Evolutionary conservation across 2,113 vertebrate genomes (phyloP).

Genomic region (Sus scrofa): DNA sequence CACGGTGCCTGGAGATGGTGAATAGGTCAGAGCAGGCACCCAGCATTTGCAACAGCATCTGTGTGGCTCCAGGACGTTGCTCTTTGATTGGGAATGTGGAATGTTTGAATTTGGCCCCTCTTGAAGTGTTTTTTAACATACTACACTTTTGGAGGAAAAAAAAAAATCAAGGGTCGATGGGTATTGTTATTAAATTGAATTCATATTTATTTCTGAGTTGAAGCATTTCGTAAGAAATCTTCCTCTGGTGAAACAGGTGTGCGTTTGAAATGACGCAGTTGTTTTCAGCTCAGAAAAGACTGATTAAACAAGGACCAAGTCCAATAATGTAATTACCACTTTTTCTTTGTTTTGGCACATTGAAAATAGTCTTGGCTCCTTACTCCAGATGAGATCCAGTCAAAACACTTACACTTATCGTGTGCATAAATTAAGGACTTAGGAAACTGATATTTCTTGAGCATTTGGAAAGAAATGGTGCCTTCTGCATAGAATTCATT

Average conservation of each 20-base stretch:
- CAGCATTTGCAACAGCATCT: neutral
- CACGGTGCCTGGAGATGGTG: neutral
- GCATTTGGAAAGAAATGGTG: constrained; percentile 64
- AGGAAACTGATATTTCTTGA: constrained; percentile 62
- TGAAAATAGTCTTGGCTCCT: constrained; percentile 59
- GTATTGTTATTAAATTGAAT: constrained; percentile 50
- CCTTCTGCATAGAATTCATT: constrained; percentile 61
- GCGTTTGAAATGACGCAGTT: constrained; percentile 15
- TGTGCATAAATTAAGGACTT: constrained; percentile 35
- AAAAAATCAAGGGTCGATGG: neutral
- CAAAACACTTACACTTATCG: constrained; percentile 55
- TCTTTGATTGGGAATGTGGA: constrained; percentile 57
- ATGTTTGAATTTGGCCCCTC: constrained; percentile 58
- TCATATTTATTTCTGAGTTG: constrained; percentile 59
- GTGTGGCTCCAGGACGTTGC: constrained; percentile 18
- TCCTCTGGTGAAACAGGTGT: constrained; percentile 51
- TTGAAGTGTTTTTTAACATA: constrained; percentile 57
- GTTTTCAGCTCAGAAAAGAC: constrained; percentile 36
- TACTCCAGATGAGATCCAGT: constrained; percentile 37
- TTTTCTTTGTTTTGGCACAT: constrained; percentile 65
- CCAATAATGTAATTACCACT: constrained; percentile 10
- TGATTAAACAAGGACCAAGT: constrained; percentile 10
- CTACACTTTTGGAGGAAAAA: neutral
- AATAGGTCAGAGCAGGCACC: neutral
- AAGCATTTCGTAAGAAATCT: constrained; percentile 43